These are phyloP conservation scores for Opisthograptis luteolata DNA, from an alignment of 2,888 invertebrate genomes.

Conservation along the genomic window DNA sequence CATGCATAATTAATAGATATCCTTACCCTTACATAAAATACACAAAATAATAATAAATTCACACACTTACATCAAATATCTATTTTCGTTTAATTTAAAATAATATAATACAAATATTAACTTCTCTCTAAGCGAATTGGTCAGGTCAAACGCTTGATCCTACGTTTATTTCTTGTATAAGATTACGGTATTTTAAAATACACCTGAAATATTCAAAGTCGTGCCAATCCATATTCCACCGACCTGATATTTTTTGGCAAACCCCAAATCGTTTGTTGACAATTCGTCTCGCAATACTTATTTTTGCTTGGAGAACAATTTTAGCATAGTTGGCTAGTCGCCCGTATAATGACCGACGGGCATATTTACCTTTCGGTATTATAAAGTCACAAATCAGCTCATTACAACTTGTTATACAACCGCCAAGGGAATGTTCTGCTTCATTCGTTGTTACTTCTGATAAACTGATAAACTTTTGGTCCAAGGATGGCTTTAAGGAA, in stretches of 20 bases:
- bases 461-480: no score
- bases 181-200: not conserved
- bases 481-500: no score
- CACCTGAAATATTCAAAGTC: not conserved
- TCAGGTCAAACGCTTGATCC: no score
- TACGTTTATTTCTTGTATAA: not conserved
- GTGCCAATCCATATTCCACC: not conserved
- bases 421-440: no score
- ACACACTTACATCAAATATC: no score
- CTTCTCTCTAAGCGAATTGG: no score
- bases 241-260: conserved; percentile 14
- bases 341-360: conserved; percentile 35
- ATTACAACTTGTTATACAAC: not conserved
- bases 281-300: not conserved
- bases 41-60: no score
- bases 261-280: conserved; percentile 20
- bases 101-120: no score
- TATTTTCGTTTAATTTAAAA: no score
- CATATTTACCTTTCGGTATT: conserved; percentile 1
- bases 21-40: no score
- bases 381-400: conserved; percentile 27
- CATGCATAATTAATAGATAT: no score
- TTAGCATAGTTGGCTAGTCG: conserved; percentile 43
- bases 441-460: no score
- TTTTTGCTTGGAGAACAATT: conserved; percentile 32